Evolutionary conservation across 1,140 invertebrate species (phyloP), one percentile per base, ranked within the genome.

Genomic region (Eciton burchellii): DNA sequence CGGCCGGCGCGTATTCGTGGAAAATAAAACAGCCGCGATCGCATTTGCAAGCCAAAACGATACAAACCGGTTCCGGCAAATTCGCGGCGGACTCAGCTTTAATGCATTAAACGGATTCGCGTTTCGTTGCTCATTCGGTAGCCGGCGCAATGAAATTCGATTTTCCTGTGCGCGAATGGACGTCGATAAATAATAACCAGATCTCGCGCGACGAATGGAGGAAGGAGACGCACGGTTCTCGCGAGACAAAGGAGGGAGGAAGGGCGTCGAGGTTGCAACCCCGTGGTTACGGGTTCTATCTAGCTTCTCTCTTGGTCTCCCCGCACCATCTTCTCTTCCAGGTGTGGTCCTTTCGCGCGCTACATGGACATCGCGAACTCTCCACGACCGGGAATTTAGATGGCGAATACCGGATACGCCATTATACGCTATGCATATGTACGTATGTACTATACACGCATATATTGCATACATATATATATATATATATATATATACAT

Each of bases 61-160:
- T 68, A 79, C 74, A 79, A 68, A 49, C 35, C 49, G 74, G 60
- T 19, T 24, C 56, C 35, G 6, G 74, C 35, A 43, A 68, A 79
- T 79, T 56, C 74, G 73, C 19, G 19, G 21, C 41, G 4, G 41
- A 19, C 47, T 35, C n/a, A 49, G 16, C 49, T 35, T 79, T 79
- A 77, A 70, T 56, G 52, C 49, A 68, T 79, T 66, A 79, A 79
- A 79, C 41, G 49, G 54, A 29, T n/a, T 77, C 43, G 26, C 19
- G 81, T 35, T 35, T 35, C 35, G 35, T 35, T 35, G 35, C 35
- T 35, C 2, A 6, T 6, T 35, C 6, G 6, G 35, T 56, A 70
- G 49, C 74, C 52, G 49, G 49, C 63, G 26, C 74, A 79, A 83
- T 70, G 56, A 24, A 83, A 83, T 83, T 83, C 74, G 81, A 83